phyloP scores from a whole-genome alignment of 2,113 vertebrate genomes.

The Thalassoma bifasciatum region DNA sequence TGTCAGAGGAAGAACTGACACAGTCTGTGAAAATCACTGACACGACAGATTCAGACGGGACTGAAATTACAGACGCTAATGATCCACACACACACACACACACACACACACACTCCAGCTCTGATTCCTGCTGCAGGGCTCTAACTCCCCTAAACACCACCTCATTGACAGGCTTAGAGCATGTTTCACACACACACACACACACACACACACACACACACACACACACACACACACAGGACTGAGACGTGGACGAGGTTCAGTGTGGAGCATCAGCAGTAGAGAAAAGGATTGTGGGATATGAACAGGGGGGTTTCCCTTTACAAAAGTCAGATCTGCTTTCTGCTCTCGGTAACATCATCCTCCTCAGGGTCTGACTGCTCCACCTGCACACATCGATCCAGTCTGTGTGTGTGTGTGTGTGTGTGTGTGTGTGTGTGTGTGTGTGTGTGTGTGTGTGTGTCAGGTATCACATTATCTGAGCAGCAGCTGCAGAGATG shows the following conservation, averaged over 20 bases:
- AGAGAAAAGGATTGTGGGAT: slow-evolving; percentile 66
- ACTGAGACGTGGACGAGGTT: not conserved
- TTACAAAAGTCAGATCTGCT: slow-evolving; percentile 62
- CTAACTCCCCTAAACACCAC: not conserved
- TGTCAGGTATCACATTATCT: not conserved
- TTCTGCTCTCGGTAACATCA: slow-evolving; percentile 72
- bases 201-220: slow-evolving; percentile 11
- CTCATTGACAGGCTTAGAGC: not conserved
- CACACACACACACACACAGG: not conserved
- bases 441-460: slow-evolving; percentile 16
- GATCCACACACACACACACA: not conserved
- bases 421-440: slow-evolving; percentile 1
- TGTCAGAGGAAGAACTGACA: slow-evolving; percentile 10
- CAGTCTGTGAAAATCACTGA: slow-evolving; percentile 44
- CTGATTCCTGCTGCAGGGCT: not conserved
- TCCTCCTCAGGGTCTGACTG: slow-evolving; percentile 71
- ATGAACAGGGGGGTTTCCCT: slow-evolving; percentile 53
- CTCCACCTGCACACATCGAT: slow-evolving; percentile 64
- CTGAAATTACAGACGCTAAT: slow-evolving; percentile 69
- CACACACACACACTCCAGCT: not conserved
- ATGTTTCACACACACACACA: not conserved
- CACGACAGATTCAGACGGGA: slow-evolving; percentile 26
- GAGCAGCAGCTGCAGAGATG: not conserved
- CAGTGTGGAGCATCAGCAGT: too few relatives aligned
- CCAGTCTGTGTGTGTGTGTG: slow-evolving; percentile 20